Evolutionary conservation across 2,113 vertebrate genomes (phyloP).

Genomic region (Nannobrachium achirus): DNA sequence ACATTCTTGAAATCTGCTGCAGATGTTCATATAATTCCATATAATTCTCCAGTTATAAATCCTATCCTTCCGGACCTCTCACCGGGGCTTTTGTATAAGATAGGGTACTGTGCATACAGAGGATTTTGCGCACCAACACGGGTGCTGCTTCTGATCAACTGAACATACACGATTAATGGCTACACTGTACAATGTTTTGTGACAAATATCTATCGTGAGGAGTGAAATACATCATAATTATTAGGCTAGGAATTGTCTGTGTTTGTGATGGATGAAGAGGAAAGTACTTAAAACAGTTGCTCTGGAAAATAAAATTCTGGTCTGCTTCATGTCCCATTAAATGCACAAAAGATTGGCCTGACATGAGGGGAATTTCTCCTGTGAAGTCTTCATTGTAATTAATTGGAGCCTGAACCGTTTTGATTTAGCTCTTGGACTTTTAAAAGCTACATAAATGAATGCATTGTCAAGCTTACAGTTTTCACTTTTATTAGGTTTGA

Average conservation of each 20-base stretch:
- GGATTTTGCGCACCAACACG: slow-evolving; percentile 37
- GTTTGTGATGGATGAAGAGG: too few relatives aligned
- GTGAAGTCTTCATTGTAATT: slow-evolving; percentile 3
- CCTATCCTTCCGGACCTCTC: slow-evolving; percentile 28
- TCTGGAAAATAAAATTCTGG: not conserved
- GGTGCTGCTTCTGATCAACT: slow-evolving; percentile 21
- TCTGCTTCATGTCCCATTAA: slow-evolving; percentile 17
- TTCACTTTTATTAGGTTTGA: not conserved
- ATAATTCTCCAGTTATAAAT: slow-evolving; percentile 56
- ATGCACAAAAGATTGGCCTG: slow-evolving; percentile 5
- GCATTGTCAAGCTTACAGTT: too few relatives aligned
- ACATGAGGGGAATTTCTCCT: slow-evolving; percentile 3
- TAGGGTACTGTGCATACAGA: slow-evolving; percentile 9
- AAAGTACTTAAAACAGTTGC: too few relatives aligned
- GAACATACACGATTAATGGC: slow-evolving; percentile 7
- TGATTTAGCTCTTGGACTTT: not conserved
- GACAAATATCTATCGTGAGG: not conserved
- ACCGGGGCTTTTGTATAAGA: not conserved
- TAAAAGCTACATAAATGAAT: too few relatives aligned
- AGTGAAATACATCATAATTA: not conserved
- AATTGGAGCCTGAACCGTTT: not conserved
- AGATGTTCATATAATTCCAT: slow-evolving; percentile 64
- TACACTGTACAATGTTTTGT: slow-evolving; percentile 14
- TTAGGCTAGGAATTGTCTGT: not conserved
- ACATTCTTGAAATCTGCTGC: slow-evolving; percentile 59